Evolutionary conservation across 2,888 invertebrate species (phyloP).

Genomic region (Stenoptilia bipunctidactyla): DNA sequence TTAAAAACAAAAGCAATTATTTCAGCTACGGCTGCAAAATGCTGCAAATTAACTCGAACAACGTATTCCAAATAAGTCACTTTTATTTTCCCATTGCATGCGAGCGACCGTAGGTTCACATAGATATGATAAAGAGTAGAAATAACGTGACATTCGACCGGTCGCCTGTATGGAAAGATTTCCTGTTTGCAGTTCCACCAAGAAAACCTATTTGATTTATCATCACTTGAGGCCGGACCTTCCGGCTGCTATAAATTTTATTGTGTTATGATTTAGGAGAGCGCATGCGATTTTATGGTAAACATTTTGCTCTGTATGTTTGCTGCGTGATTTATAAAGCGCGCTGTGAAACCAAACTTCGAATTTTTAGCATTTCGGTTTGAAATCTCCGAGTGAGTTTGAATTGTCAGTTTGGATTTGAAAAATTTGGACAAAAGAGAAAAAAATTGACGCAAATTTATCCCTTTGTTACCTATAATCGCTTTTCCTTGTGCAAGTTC

Average conservation of each 20-base stretch:
- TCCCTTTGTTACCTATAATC: too few species aligned
- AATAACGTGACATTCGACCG: constrained; percentile 17
- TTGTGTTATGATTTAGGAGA: constrained; percentile 67
- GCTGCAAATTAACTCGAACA: too few species aligned
- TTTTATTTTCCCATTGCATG: constrained; percentile 1
- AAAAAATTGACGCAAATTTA: too few species aligned
- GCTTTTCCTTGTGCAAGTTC: too few species aligned
- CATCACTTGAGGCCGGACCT: constrained; percentile 67
- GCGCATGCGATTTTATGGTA: constrained; percentile 65
- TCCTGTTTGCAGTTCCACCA: constrained; percentile 54
- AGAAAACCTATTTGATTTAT: constrained; percentile 68
- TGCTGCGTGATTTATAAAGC: constrained; percentile 46
- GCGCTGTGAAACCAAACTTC: too few species aligned
- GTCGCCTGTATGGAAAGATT: constrained; percentile 50
- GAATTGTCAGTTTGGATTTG: too few species aligned
- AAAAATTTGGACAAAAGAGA: too few species aligned
- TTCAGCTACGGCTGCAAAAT: too few species aligned
- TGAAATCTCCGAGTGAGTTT: too few species aligned
- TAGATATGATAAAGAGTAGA: neutral
- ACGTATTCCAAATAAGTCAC: neutral
- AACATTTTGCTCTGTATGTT: constrained; percentile 60
- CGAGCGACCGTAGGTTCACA: neutral
- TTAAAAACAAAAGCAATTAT: too few species aligned
- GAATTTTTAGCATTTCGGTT: too few species aligned
- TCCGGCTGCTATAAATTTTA: constrained; percentile 67